Evolutionary conservation across 2,797 vertebrate species (phyloP).

Genomic region (Danionella dracula): DNA sequence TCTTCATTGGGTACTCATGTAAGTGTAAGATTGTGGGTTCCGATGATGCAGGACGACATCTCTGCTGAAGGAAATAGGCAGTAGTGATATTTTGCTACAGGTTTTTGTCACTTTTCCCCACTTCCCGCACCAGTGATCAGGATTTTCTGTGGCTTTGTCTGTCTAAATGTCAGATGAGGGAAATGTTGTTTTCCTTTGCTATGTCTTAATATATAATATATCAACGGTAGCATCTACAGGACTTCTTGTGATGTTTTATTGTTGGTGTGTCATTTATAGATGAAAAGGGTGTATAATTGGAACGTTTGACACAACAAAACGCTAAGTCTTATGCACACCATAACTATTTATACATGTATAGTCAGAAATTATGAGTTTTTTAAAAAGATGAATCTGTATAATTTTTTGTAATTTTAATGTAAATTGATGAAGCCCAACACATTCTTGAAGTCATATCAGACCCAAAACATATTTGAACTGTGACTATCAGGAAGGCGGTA

Average conservation of each 20-base stretch:
- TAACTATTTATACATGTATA: too few relatives aligned
- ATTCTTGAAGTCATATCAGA: too few relatives aligned
- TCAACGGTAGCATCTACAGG: not conserved
- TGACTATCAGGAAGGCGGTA: too few relatives aligned
- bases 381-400: too few relatives aligned
- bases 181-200: not conserved
- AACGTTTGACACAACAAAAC: too few relatives aligned
- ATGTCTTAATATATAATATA: not conserved
- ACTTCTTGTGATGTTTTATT: not conserved
- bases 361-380: too few relatives aligned
- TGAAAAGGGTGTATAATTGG: too few relatives aligned
- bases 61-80: slow-evolving; percentile 35
- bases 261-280: not conserved
- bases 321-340: too few relatives aligned
- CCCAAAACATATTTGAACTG: too few relatives aligned
- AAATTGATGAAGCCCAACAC: too few relatives aligned
- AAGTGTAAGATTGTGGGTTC: slow-evolving; percentile 49
- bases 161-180: not conserved
- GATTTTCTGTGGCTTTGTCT: not conserved
- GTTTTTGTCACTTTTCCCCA: not conserved
- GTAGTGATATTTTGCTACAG: not conserved
- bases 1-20: slow-evolving; percentile 47
- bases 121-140: not conserved
- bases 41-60: slow-evolving; percentile 33
- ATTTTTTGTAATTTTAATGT: too few relatives aligned